Base-by-base conservation (phyloP, 1,140 invertebrate species). In the Megalopta genalis region DNA sequence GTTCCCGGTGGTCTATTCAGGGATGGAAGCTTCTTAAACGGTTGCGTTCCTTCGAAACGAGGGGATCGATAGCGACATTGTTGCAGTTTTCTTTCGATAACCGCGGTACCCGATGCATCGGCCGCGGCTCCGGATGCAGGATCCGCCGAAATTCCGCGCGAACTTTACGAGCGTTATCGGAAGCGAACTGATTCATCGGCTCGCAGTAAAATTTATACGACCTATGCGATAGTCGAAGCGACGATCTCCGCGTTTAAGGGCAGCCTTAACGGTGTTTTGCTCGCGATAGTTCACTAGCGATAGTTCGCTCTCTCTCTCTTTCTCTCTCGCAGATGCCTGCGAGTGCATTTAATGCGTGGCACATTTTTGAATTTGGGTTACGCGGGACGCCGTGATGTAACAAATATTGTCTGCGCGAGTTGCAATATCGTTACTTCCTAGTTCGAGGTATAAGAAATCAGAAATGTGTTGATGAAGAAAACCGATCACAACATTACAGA, bases 51-150 rank as follows among this genome's bases (percentile, higher is more conserved):
- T 25, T 10, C 10, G 6, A 10, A 25, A 39, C 8, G 18, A 7
- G 8, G 7, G 39, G 49, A 63, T 77, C 75, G 75, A 77, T 77
- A 63, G 39, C 25, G 54, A 54, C n/a, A 27, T 71, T 63, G n/a
- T 77, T 64, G 3, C 21, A 18, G n/a, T 25, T 77, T 62, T 49
- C 23, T 49, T 68, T 46, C 12, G 3, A 5, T 37, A 23, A 42
- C 10, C 63, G 32, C 62, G 62, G 7, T 5, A 63, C 18, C 32
- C 60, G 25, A 37, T 32, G 25, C 16, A 16, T 27, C 6, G 18
- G 18, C n/a, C 8, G 2, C 16, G 7, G 25, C 18, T 42, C 25
- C 25, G n/a, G 14, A 27, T 21, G 16, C 18, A 23, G 23, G 23
- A 77, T 49, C 66, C 6, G 54, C 18, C 18, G 6, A 16, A 14